Conservation (phyloP, 2,797 vertebrate species). For the Pseudopleuronectes americanus region DNA sequence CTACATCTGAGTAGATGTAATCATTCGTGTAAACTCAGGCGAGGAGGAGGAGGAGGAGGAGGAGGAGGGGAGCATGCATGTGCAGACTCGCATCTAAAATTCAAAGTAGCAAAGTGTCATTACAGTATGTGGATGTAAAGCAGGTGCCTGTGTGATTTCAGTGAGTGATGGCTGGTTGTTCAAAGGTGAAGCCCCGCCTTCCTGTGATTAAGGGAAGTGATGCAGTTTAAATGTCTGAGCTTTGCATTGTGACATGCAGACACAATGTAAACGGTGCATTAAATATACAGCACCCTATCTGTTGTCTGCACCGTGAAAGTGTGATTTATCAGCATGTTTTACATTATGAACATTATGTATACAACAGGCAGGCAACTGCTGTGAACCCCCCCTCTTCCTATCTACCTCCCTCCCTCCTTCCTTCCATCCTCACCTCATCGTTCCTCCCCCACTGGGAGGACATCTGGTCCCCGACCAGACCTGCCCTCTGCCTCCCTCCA, state of each 20-base stretch:
- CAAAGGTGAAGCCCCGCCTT: slow-evolving; percentile 35
- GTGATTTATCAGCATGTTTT: slow-evolving; percentile 59
- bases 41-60: slow-evolving; percentile 48
- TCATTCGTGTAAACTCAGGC: slow-evolving; percentile 53
- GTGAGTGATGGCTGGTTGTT: slow-evolving; percentile 37
- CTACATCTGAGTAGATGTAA: slow-evolving; percentile 61
- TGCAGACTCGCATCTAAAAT: slow-evolving; percentile 56
- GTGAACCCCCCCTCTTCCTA: slow-evolving; percentile 54
- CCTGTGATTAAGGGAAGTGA: slow-evolving; percentile 29
- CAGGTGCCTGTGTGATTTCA: slow-evolving; percentile 44
- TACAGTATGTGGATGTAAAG: slow-evolving; percentile 36
- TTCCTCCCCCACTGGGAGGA: slow-evolving; percentile 85
- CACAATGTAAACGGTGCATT: slow-evolving; percentile 6
- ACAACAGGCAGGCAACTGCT: slow-evolving; percentile 71
- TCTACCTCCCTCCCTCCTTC: slow-evolving; percentile 64
- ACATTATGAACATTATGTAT: slow-evolving; percentile 65
- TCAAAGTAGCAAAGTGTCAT: slow-evolving; percentile 47
- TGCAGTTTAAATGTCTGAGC: slow-evolving; percentile 22
- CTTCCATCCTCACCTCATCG: slow-evolving; percentile 74
- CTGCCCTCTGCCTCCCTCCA: slow-evolving; percentile 68
- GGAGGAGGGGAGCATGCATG: slow-evolving; percentile 47
- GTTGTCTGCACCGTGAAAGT: slow-evolving; percentile 8
- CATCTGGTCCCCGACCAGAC: slow-evolving; percentile 85
- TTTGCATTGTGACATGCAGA: slow-evolving; percentile 4
- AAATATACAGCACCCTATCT: slow-evolving; percentile 20